phyloP scores from a whole-genome alignment of 2,888 invertebrate species.

The Drosophila cognata region DNA sequence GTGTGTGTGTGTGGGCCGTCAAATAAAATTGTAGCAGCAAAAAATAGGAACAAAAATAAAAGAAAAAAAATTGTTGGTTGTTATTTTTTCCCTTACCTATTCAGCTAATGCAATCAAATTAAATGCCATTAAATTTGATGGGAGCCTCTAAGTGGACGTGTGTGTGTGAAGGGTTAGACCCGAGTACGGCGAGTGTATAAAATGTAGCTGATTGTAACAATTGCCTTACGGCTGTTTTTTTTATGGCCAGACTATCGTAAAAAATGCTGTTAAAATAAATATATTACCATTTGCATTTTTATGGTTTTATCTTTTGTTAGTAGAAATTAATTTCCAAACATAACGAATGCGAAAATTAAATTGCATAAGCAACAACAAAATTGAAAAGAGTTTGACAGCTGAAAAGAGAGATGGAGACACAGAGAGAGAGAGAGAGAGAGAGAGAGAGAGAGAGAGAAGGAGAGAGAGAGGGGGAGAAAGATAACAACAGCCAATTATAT shows the following conservation, averaged over 20 bases:
- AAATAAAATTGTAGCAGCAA: slow-evolving; percentile 37
- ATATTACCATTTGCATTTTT: slow-evolving; percentile 67
- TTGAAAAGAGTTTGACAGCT: neutral
- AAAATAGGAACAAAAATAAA: slow-evolving; percentile 3
- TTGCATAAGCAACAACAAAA: slow-evolving; percentile 22
- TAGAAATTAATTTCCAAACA: slow-evolving; percentile 52
- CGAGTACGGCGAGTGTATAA: slow-evolving; percentile 13
- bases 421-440: neutral
- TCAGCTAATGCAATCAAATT: slow-evolving; percentile 74
- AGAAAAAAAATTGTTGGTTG: slow-evolving; percentile 32
- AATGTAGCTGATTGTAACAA: slow-evolving; percentile 34
- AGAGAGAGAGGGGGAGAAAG: slow-evolving; percentile 9
- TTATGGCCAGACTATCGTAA: slow-evolving; percentile 64
- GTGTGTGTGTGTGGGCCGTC: slow-evolving; percentile 17
- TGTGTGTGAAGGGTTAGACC: slow-evolving; percentile 48
- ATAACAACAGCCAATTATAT: slow-evolving; percentile 52
- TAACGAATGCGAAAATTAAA: slow-evolving; percentile 39
- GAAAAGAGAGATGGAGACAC: neutral
- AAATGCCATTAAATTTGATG: slow-evolving; percentile 75
- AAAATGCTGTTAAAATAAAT: slow-evolving; percentile 60
- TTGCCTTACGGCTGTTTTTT: slow-evolving; percentile 44
- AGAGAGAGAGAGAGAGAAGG: neutral
- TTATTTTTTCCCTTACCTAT: slow-evolving; percentile 44
- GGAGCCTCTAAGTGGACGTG: slow-evolving; percentile 5
- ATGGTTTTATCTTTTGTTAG: slow-evolving; percentile 56